Conservation (phyloP, 2,888 invertebrate genomes). For the Lycia hirtaria region DNA sequence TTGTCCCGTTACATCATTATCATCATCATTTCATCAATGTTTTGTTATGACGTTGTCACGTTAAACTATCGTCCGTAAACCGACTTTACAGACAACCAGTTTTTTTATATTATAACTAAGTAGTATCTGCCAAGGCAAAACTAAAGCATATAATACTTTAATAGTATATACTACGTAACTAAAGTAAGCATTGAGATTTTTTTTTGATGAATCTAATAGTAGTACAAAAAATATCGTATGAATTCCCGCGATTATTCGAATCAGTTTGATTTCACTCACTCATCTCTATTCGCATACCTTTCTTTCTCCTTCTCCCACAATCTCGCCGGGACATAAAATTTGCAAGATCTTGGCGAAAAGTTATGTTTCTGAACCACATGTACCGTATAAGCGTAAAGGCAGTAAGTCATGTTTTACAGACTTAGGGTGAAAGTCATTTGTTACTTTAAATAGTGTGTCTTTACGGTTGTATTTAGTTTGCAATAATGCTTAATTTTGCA, state of each 20-base stretch:
- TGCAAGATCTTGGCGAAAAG: conserved; percentile 56
- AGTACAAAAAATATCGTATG: no score
- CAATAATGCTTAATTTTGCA: not conserved
- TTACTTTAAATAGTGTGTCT: not conserved
- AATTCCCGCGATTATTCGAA: not conserved
- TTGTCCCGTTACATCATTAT: no score
- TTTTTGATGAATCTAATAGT: no score
- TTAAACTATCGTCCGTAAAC: no score
- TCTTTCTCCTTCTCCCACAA: conserved; percentile 40
- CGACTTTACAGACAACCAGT: no score
- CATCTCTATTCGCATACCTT: conserved; percentile 3
- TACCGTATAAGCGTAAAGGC: conserved; percentile 7
- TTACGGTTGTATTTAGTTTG: not conserved
- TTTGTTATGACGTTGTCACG: no score
- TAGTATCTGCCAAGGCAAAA: no score
- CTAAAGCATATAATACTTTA: no score
- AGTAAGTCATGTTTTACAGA: conserved; percentile 18
- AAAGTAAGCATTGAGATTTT: no score
- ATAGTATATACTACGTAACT: no score
- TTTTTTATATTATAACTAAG: no score
- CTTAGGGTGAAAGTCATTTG: not conserved
- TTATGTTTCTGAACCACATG: conserved; percentile 46
- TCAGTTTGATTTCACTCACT: not conserved
- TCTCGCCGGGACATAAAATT: conserved; percentile 57
- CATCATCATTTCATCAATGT: no score